Base-by-base conservation (phyloP, 2,113 vertebrate genomes). In the Symphodus melops region DNA sequence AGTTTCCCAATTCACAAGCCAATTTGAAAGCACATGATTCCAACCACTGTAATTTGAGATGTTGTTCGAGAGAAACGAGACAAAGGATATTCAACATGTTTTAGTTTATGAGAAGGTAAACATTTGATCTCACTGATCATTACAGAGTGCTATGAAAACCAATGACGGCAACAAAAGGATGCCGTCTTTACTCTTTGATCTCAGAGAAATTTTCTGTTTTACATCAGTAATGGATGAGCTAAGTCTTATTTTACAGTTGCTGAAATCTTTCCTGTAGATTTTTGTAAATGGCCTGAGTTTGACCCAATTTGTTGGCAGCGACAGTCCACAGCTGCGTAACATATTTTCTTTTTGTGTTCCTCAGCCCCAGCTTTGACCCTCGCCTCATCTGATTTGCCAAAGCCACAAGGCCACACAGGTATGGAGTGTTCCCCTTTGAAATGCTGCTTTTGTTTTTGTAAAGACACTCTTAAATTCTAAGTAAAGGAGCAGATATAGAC, bases 311-410 rank as follows among this genome's bases (percentile, higher is more conserved):
- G 78, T 64, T 81, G 76, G 64, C 61, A 75, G 37, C 9, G 2
- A 63, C 44, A 58, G 33, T 37, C 58, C 57, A 57, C 84, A 85
- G 70, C 83, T 87, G 73, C 21, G 20, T 85, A 72, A 86, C 76
- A 76, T 78, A 63, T 82, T 81, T 80, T 83, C 20, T 44, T 77
- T 84, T 79, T 87, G 75, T 81, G 59, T 86, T 65, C 64, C 71
- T 57, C 79, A 86, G 81, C 23, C 19, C 49, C 36, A 28, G 51
- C 39, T 75, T 62, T 83, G 75, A 84, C 36, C 78, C 39, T 44
- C 9, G 4, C 44, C 37, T 82, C 21, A 3, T 20, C 72, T 70
- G 66, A 76, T 70, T 73, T 70, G 33, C 53, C 65, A 63, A 55
- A 81, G 63, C 68, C 77, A 53, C 57, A 60, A 75, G 42, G 72